Base-by-base conservation (phyloP, 2,888 invertebrate genomes). In the Allolobophora icterica region DNA sequence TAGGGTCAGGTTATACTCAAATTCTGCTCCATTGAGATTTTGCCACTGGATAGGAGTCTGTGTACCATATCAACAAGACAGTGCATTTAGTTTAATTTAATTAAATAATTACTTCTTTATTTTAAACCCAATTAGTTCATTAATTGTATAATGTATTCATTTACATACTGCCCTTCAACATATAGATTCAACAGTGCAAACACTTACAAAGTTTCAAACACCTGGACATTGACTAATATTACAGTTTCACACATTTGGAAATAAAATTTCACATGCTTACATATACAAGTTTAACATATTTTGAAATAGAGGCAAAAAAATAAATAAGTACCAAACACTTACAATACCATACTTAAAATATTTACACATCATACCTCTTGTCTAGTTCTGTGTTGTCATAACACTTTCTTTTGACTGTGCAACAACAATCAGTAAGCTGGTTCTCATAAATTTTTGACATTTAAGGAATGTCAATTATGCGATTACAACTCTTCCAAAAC, bases 31-130 rank as follows among this genome's bases (percentile, higher is more conserved):
- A 35, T 34, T 30, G 35, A 87, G 35, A 34, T 34, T 87, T 38
- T 35, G 35, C 87, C 34, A 87, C 34, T 87, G 87, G 38, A 87
- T 87, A 21, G 87, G 87, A 87, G 87, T 35, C 87, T 87, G 71
- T 71, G n/a, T n/a, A 71, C 13, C 71, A 71, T 0, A 71, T 5
- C 52, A 24, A n/a, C 71, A 71, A n/a, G 52, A 71, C 71, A 71
- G 0, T 71, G 71, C 71, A 71, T 71, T 71, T 71, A n/a, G 8
- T n/a, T 71, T n/a, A 71, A 71, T 71, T 52, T 24, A 58, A 58
- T 4, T 58, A 45, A 13, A 58, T 58, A 6, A 45, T 17, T 45
- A 45, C 40, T 45, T 52, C 52, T 52, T 19, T 71, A 11, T n/a
- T 71, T 30, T 0, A 8, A 71, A n/a, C 71, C n/a, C 30, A 30